Percentiles rank a stretch among this genome's conserved stretches.
phyloP scores from a whole-genome alignment of 1,140 invertebrate species.

The Acyrthosiphon pisum region DNA sequence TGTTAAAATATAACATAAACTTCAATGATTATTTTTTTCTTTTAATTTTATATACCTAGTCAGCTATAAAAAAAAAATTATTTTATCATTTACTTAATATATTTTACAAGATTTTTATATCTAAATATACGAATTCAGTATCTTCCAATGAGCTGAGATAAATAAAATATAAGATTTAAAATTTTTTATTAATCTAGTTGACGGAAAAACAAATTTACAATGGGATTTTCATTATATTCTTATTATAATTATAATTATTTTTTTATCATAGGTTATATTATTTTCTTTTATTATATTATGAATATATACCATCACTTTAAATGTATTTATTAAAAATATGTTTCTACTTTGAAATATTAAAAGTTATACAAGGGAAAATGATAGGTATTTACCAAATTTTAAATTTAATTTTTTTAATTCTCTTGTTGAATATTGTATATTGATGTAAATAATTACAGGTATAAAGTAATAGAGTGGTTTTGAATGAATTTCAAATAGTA shows the following conservation, averaged over 20 bases:
- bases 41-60: neutral
- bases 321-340: neutral
- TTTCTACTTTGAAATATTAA: neutral
- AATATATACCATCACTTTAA: neutral
- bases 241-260: neutral
- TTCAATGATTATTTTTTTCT: neutral
- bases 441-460: too few relatives aligned
- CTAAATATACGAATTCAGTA: neutral
- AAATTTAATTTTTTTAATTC: neutral
- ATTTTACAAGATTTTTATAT: neutral
- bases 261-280: neutral
- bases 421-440: too few relatives aligned
- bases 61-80: neutral
- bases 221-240: neutral
- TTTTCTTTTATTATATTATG: neutral
- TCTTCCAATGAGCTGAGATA: neutral
- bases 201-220: neutral
- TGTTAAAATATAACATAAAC: neutral
- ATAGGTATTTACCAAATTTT: neutral
- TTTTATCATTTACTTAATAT: neutral
- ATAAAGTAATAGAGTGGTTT: too few relatives aligned
- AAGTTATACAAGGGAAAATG: neutral
- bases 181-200: neutral
- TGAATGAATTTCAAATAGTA: too few relatives aligned
- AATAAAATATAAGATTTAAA: neutral